Evolutionary conservation across 1,140 invertebrate species (phyloP), one percentile per base, ranked within the genome.

Genomic region (Diachasma alloeum): DNA sequence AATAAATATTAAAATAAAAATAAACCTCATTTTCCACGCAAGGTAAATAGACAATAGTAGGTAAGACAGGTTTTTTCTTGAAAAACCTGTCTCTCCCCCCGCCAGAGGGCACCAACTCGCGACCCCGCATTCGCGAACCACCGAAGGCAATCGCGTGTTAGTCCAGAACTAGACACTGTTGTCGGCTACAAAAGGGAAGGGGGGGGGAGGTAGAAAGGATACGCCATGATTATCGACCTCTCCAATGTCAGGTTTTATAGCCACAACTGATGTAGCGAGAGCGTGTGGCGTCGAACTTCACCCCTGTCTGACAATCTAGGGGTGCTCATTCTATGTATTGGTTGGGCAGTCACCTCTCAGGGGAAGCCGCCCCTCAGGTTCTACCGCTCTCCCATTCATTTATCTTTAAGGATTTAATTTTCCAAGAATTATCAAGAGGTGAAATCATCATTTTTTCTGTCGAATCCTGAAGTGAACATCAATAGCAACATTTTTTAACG

Each of bases 221-320:
- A 59, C 10, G 19, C 53, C 53, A 59, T 17, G 53, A 59, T 59
- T 59, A 59, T 59, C 53, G 53, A 59, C 53, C 53, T 59, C 11
- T 17, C 53, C 53, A 59, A 59, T 59, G 53, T 59, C 53, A 59
- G 19, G 53, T 59, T 59, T 59, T 59, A 59, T 59, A 24, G 53
- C 19, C 17, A 22, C 4, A 59, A 26, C 53, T 59, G 10, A 26
- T 59, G 17, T n/a, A 17, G 15, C 53, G 19, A 24, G 19, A 59
- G 19, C 53, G 53, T 59, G 53, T 59, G 53, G 53, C 53, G 53
- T 59, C 53, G 53, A 59, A 59, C 53, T 59, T 59, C 53, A 59
- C 53, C 53, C 53, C 53, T 59, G 53, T 59, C 53, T 59, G 53
- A 15, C 11, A 4, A 15, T 15, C 10, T 48, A 48, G 44, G 44